phyloP scores from a whole-genome alignment of 2,888 invertebrate species.

The Serrognathus titanus region DNA sequence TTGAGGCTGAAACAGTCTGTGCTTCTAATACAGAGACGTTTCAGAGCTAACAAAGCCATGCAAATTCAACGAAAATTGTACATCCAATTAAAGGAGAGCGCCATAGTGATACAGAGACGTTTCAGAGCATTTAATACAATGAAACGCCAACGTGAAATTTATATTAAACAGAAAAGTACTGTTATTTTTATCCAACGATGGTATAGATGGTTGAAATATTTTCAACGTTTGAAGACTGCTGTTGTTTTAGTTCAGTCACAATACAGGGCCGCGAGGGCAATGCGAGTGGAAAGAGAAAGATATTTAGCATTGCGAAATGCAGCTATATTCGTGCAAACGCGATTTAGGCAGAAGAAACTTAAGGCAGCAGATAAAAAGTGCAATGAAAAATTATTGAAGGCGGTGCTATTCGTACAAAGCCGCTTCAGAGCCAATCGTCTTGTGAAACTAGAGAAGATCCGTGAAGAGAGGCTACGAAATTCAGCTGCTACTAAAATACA shows the following conservation, averaged over 20 bases:
- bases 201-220: constrained; percentile 38
- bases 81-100: constrained; percentile 26
- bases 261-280: constrained; percentile 46
- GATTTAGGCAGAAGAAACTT: constrained; percentile 29
- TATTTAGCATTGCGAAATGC: constrained; percentile 46
- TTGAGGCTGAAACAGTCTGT: constrained; percentile 22
- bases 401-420: constrained; percentile 29
- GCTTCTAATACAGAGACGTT: constrained; percentile 37
- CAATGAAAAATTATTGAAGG: constrained; percentile 2
- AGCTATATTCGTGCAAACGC: constrained; percentile 48
- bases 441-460: constrained; percentile 25
- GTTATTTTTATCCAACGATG: constrained; percentile 35
- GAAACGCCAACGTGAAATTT: neutral
- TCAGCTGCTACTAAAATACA: constrained; percentile 60
- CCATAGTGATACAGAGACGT: neutral
- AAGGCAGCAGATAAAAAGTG: constrained; percentile 1
- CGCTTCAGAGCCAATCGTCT: constrained; percentile 43
- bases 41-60: constrained; percentile 35
- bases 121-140: constrained; percentile 5
- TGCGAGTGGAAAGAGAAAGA: constrained; percentile 42
- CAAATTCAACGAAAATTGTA: constrained; percentile 27
- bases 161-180: neutral
- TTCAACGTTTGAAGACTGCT: too few relatives aligned
- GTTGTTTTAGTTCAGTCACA: constrained; percentile 35
- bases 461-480: constrained; percentile 27